Evolutionary conservation across 2,888 invertebrate genomes (phyloP).

Genomic region (Cephalotes varians): DNA sequence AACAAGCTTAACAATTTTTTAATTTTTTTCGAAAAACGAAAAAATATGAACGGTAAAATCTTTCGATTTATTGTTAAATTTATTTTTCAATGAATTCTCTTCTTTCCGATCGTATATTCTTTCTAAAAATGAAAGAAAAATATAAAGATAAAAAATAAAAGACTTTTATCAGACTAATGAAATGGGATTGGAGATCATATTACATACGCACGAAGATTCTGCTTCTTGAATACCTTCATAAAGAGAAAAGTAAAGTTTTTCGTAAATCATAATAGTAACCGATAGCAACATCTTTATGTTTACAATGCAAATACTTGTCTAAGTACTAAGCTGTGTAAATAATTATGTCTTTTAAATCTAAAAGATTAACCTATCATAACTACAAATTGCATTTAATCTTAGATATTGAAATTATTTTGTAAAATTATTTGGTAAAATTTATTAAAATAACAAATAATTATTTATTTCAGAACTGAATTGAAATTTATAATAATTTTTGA

Average conservation of each 20-base stretch:
- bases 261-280: background rate
- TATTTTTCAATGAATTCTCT: background rate
- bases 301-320: background rate
- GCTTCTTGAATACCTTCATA: background rate
- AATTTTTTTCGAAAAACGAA: background rate
- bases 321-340: no score
- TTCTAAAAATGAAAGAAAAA: background rate
- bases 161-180: background rate
- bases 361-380: background rate
- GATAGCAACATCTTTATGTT: background rate
- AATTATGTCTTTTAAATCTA: no score
- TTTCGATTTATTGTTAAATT: background rate
- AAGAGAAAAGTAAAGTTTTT: background rate
- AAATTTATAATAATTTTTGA: background rate
- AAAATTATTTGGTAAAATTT: background rate
- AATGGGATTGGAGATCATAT: background rate
- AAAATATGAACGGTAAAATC: background rate
- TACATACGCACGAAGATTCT: background rate
- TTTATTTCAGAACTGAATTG: slow-evolving; percentile 9
- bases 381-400: background rate
- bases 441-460: background rate
- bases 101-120: background rate
- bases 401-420: no score
- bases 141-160: background rate
- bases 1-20: background rate